These are phyloP conservation scores for Gerris buenoi DNA, from an alignment of 1,140 invertebrate species.

Conservation along the genomic window DNA sequence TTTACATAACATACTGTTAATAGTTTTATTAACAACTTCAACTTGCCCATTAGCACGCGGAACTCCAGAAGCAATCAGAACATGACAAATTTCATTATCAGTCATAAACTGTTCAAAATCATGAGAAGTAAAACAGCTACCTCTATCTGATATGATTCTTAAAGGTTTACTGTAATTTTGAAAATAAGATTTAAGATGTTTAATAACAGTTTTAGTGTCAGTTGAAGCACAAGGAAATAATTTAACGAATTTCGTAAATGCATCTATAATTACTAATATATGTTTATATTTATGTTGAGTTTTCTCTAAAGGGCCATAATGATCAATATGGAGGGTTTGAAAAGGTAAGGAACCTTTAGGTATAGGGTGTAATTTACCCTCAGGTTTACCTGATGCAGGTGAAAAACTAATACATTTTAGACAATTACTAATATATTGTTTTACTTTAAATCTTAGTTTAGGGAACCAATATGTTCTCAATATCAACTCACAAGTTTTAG, in stretches of 20 bases:
- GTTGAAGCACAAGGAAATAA: slow-evolving; percentile 12
- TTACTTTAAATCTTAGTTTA: slow-evolving; percentile 14
- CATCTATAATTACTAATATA: slow-evolving; percentile 15
- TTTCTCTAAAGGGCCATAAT: not conserved
- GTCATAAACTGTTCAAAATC: slow-evolving; percentile 24
- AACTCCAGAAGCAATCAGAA: slow-evolving; percentile 14
- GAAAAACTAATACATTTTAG: slow-evolving; percentile 20
- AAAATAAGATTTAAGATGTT: not conserved
- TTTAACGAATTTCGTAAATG: slow-evolving; percentile 16
- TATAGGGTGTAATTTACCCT: not conserved
- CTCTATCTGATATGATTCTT: slow-evolving; percentile 3
- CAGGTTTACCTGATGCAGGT: slow-evolving; percentile 10
- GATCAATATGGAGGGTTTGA: not conserved
- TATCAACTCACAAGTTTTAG: not conserved
- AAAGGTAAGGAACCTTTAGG: not conserved
- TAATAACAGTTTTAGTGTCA: not conserved
- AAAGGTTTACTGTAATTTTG: slow-evolving; percentile 22
- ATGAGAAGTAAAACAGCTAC: slow-evolving; percentile 20
- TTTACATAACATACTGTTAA: slow-evolving; percentile 14
- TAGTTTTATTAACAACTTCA: slow-evolving; percentile 24
- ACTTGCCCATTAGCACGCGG: slow-evolving; percentile 21
- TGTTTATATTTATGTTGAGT: slow-evolving; percentile 13
- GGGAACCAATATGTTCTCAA: slow-evolving; percentile 18
- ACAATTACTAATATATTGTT: slow-evolving; percentile 16
- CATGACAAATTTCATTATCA: slow-evolving; percentile 14